These are phyloP conservation scores for Aselliscus stoliczkanus DNA, from an alignment of 2,797 vertebrate species.

Conservation along the genomic window DNA sequence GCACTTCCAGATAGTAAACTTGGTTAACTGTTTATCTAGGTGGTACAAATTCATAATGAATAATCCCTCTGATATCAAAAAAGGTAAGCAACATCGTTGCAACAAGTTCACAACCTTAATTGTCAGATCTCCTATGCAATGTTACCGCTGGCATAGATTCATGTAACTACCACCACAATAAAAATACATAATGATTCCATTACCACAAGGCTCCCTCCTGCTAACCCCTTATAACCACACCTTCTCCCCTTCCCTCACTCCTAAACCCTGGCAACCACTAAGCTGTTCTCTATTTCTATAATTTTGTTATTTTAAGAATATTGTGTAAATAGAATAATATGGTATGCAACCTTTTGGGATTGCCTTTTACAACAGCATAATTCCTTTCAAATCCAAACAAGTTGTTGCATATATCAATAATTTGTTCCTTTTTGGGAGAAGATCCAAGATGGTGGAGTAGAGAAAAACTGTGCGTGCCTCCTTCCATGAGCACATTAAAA, in stretches of 20 bases:
- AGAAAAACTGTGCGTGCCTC: too few species aligned
- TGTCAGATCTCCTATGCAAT: too few species aligned
- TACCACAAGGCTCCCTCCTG: not conserved
- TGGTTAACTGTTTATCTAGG: too few species aligned
- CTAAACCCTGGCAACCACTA: not conserved
- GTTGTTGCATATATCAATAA: not conserved
- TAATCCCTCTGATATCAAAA: too few species aligned
- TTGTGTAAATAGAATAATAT: not conserved
- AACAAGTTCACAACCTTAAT: too few species aligned
- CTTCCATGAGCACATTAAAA: too few species aligned
- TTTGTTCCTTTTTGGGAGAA: not conserved
- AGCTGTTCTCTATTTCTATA: not conserved
- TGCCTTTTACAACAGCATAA: not conserved
- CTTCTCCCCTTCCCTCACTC: too few species aligned
- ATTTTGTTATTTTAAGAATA: not conserved
- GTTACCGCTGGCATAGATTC: not conserved
- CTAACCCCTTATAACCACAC: not conserved
- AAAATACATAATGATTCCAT: not conserved
- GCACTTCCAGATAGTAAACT: too few species aligned
- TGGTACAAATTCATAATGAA: too few species aligned
- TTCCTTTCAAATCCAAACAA: not conserved
- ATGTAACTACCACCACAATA: not conserved
- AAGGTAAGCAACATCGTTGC: too few species aligned
- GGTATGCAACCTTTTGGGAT: not conserved
- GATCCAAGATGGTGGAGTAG: too few species aligned